Evolutionary conservation across 1,140 invertebrate species (phyloP).

Genomic region (Drosophila biarmipes): DNA sequence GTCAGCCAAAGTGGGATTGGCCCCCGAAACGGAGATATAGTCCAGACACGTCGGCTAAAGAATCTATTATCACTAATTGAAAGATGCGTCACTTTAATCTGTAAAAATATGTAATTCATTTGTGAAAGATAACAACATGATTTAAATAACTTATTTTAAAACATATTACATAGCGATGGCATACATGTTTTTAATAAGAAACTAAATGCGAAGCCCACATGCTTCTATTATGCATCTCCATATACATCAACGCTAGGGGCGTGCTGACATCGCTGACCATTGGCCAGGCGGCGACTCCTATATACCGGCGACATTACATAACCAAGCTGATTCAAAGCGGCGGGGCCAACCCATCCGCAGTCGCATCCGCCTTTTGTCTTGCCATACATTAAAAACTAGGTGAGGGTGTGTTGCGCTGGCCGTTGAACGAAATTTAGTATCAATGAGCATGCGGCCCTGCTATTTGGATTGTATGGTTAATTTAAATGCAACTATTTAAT

Average conservation of each 20-base stretch:
- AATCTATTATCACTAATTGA: conserved; percentile 58
- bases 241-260: conserved; percentile 8
- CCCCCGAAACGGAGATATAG: conserved; percentile 14
- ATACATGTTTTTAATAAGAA: not conserved
- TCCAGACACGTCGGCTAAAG: conserved; percentile 31
- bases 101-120: not conserved
- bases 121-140: conserved; percentile 1
- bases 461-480: conserved; percentile 43
- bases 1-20: conserved; percentile 72
- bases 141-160: not conserved
- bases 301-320: conserved; percentile 43
- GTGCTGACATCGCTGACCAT: conserved; percentile 33
- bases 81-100: conserved; percentile 17
- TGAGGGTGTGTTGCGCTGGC: conserved; percentile 69
- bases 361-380: conserved; percentile 38
- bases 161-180: not conserved
- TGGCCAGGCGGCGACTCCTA: conserved; percentile 25
- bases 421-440: conserved; percentile 53
- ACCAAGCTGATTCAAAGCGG: conserved; percentile 33
- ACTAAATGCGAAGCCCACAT: not conserved
- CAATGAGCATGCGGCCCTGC: conserved; percentile 57
- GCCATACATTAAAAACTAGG: conserved; percentile 58
- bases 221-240: not conserved
- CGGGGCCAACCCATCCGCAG: conserved; percentile 36
- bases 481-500: conserved; percentile 75